A percentile compares a stretch with the other conserved stretches of the same genome.
Conservation (phyloP, 1,140 invertebrate species). For the Melipona quadrifasciata region DNA sequence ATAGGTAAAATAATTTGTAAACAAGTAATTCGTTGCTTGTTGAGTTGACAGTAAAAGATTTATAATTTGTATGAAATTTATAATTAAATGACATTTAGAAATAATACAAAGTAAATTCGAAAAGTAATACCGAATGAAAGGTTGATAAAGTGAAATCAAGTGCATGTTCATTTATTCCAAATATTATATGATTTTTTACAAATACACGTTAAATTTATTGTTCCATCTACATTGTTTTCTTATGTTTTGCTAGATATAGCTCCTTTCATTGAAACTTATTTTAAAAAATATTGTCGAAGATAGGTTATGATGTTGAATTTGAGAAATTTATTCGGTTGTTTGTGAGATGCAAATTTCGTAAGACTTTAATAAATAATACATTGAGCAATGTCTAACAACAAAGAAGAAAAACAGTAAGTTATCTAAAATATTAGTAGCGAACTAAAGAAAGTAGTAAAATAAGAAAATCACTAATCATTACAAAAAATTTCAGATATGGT, state of each 20-base stretch:
- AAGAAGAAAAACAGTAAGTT: constrained; percentile 60
- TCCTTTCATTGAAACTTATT: not conserved
- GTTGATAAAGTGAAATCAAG: not conserved
- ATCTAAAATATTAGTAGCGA: not conserved
- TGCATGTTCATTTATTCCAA: not conserved
- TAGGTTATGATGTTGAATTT: not conserved
- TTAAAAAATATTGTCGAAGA: not conserved
- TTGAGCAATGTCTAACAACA: constrained; percentile 7
- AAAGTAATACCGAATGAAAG: not conserved
- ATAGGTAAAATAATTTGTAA: not conserved
- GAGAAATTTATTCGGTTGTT: not conserved
- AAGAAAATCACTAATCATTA: not conserved
- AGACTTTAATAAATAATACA: not conserved
- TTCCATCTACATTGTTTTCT: not conserved
- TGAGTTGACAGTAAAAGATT: not conserved
- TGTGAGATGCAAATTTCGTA: not conserved
- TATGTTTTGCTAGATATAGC: not conserved
- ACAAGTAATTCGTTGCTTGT: not conserved
- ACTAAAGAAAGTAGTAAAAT: not conserved
- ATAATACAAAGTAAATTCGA: not conserved
- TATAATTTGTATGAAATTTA: not conserved
- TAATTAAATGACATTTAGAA: not conserved
- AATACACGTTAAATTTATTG: not conserved
- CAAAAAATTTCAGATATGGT: constrained; percentile 76
- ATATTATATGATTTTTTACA: not conserved